phyloP scores from a whole-genome alignment of 2,113 vertebrate species.

The Saccopteryx bilineata region DNA sequence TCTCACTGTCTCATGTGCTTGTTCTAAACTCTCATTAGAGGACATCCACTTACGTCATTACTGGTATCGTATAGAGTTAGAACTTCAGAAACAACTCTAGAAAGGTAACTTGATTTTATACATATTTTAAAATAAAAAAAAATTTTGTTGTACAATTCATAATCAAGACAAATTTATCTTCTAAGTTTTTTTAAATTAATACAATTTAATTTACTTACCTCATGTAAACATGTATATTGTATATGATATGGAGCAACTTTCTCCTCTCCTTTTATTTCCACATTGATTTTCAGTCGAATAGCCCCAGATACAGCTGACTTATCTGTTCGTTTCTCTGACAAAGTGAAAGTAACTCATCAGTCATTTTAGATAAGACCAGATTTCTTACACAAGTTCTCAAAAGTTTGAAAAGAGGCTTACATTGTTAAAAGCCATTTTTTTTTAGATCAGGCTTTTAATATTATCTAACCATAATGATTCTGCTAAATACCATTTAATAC shows the following conservation, averaged over 20 bases:
- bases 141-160: neutral
- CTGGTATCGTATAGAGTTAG: neutral
- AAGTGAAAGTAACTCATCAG: conserved; percentile 47
- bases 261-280: conserved; percentile 98
- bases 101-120: neutral
- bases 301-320: conserved; percentile 98
- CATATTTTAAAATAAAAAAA: neutral
- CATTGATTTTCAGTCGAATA: conserved; percentile 97
- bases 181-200: neutral
- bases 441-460: neutral
- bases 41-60: neutral
- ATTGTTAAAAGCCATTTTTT: neutral
- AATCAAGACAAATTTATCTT: neutral
- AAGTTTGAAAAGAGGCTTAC: neutral
- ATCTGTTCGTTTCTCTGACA: conserved; percentile 96
- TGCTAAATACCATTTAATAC: neutral
- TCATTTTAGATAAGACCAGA: neutral
- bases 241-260: conserved; percentile 97
- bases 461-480: neutral
- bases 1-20: neutral
- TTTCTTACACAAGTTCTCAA: neutral
- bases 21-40: neutral
- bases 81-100: neutral
- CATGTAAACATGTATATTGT: conserved; percentile 99
- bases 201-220: conserved; percentile 88